A percentile compares a stretch with the other conserved stretches of the same genome.
Evolutionary conservation across 2,113 vertebrate species (phyloP).

Genomic region (Ramphastos sulfuratus): DNA sequence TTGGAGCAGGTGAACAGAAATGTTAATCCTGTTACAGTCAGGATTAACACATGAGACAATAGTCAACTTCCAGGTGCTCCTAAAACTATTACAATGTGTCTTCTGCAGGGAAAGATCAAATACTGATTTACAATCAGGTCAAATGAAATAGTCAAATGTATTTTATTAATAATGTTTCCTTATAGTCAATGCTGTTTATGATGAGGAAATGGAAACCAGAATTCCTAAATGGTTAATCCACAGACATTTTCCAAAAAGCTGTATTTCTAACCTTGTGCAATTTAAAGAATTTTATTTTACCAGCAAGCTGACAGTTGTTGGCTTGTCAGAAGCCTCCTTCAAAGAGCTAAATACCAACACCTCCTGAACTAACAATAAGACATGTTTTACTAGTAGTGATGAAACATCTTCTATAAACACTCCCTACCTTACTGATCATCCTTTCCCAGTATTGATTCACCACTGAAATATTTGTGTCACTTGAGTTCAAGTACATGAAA

Average conservation of each 20-base stretch:
- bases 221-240: conserved; percentile 52
- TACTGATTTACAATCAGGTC: neutral
- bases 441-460: conserved; percentile 77
- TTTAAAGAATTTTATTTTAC: conserved; percentile 11
- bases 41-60: neutral
- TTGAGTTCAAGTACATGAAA: conserved; percentile 79
- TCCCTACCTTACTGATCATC: conserved; percentile 73
- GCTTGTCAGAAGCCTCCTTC: conserved; percentile 69
- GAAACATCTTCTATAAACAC: conserved; percentile 83
- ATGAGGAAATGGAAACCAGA: neutral
- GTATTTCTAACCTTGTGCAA: conserved; percentile 1
- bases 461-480: conserved; percentile 80
- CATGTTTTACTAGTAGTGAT: conserved; percentile 80
- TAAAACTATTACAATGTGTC: neutral
- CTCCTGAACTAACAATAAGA: conserved; percentile 82
- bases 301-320: conserved; percentile 60
- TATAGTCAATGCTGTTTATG: accelerated
- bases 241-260: conserved; percentile 11
- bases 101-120: neutral
- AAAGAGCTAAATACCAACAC: conserved; percentile 76
- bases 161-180: neutral
- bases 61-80: neutral
- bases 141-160: neutral
- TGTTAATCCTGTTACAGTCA: neutral
- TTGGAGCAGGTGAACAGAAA: neutral